Evolutionary conservation across 2,113 vertebrate genomes (phyloP).

Genomic region (Neolamprologus longior): DNA sequence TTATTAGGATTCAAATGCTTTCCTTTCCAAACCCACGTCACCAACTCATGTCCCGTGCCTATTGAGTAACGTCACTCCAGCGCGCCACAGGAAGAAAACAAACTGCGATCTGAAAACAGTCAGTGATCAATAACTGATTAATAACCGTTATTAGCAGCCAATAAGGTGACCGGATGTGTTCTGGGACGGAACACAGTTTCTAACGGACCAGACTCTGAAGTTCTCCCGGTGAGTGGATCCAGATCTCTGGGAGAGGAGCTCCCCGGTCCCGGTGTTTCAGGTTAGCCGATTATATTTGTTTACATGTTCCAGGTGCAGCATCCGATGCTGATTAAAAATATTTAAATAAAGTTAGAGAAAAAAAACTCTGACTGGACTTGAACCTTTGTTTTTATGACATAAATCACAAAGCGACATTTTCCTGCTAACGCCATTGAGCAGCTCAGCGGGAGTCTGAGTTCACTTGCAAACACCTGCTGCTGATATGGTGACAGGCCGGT

Average conservation of each 20-base stretch:
- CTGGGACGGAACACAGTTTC: background rate
- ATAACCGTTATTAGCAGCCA: background rate
- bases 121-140: background rate
- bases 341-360: background rate
- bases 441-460: background rate
- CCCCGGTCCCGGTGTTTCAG: background rate
- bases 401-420: background rate
- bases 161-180: background rate
- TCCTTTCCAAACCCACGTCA: background rate
- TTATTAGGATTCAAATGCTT: background rate
- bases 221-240: background rate
- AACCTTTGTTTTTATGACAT: background rate
- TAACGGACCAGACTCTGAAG: background rate
- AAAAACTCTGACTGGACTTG: background rate
- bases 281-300: background rate
- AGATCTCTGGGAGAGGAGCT: background rate
- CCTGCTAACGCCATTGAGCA: background rate
- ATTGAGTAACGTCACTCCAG: background rate
- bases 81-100: constrained; percentile 14
- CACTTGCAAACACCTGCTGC: background rate
- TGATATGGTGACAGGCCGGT: background rate
- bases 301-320: background rate
- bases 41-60: background rate
- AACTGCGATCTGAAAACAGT: background rate
- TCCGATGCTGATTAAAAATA: background rate